Percentiles rank a stretch among this genome's conserved stretches.
Conservation (phyloP, 2,888 invertebrate genomes). For the Caradrina clavipalpis region DNA sequence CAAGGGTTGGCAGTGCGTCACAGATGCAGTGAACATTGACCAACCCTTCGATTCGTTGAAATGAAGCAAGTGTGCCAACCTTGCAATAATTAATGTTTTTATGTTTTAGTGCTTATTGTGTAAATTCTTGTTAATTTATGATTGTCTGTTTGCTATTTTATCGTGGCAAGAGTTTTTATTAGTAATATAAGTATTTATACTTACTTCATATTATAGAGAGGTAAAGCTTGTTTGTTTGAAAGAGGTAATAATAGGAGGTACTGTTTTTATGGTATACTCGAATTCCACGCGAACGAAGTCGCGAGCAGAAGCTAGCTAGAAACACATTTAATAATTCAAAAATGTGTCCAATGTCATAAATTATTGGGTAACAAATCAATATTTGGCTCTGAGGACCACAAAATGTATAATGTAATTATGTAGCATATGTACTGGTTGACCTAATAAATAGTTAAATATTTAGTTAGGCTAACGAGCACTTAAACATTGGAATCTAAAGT, state of each 20-base stretch:
- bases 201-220: too few relatives aligned
- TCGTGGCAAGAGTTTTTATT: neutral
- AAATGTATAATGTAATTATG: neutral
- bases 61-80: conserved; percentile 44
- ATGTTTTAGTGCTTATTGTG: conserved; percentile 28
- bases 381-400: neutral
- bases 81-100: conserved; percentile 48
- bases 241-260: too few relatives aligned
- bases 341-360: neutral
- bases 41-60: conserved; percentile 75
- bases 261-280: too few relatives aligned
- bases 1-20: conserved; percentile 79
- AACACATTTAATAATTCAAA: too few relatives aligned
- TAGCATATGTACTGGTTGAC: too few relatives aligned
- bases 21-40: conserved; percentile 59
- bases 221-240: too few relatives aligned
- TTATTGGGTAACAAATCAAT: neutral
- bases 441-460: too few relatives aligned
- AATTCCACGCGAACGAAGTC: too few relatives aligned
- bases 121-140: neutral
- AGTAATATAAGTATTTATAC: neutral
- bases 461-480: too few relatives aligned
- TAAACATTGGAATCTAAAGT: neutral
- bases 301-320: neutral
- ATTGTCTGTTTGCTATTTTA: neutral